Evolutionary conservation across 2,797 vertebrate species (phyloP), one percentile per base, ranked within the genome.

Genomic region (Paedocypris micromegethes): DNA sequence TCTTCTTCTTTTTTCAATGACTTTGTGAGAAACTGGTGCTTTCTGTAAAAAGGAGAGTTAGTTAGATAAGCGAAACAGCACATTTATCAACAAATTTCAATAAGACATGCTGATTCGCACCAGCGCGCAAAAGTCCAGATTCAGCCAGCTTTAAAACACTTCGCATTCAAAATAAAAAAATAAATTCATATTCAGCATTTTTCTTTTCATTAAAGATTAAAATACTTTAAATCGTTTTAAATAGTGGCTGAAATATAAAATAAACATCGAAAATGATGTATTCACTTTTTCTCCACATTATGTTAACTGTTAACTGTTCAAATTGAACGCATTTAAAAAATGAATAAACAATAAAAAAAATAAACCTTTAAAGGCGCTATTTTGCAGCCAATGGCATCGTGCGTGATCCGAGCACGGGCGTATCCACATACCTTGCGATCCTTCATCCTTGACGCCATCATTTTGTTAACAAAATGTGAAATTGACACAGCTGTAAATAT

Each of bases 21-120:
- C 95, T 85, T 98, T 98, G 82, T 98, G 95, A 55, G 95, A 98
- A 65, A 98, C 92, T 0, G 94, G 93, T 54, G 92, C 92, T 86
- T 90, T 92, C 94, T 98, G 88, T 44, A 58, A 70, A 3, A 78
- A 6, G 3, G 6, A 2, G 8, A 61, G 5, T 42, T 41, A 42
- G 39, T 7, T 5, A 45, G 50, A 46, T 1, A 47, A 39, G 5
- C 23, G 63, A 46, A 23, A 2, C 7, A 55, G 23, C 23, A 65
- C 63, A 47, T 45, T 5, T 50, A n/a, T 8, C n/a, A 55, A 62
- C 44, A 54, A 7, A 38, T 23, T 23, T 23, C 23, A 23, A 23
- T 23, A 23, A 23, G 23, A 23, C 23, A 23, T 23, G 23, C 23
- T 1, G 23, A 23, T 23, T 23, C 23, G 23, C 23, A 23, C 23